Base-by-base conservation (phyloP, 2,113 vertebrate species). In the Hippocampus mohnikei region DNA sequence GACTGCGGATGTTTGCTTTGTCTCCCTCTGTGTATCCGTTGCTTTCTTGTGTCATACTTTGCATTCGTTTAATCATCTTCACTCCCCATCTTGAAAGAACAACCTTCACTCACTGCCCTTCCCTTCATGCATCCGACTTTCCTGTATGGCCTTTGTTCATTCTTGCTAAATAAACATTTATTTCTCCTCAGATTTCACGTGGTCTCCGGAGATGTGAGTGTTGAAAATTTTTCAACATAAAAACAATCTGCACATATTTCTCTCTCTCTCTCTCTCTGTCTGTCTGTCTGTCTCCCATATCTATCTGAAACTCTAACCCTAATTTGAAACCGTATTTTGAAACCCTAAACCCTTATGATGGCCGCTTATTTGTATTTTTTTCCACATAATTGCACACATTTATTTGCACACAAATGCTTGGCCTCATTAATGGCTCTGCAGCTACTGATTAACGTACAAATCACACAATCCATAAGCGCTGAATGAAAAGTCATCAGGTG, bases 1-100 rank as follows among this genome's bases (percentile, higher is more conserved):
- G 67, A 44, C 66, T 75, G 79, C 74, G 82, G 85, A 86, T 88
- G 85, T 87, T 87, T 87, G 81, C 66, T 56, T 66, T 69, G 71
- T 76, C 76, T 79, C 80, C 81, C 76, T 74, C 76, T 67, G 72
- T 68, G 77, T 41, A 64, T 73, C 73, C n/a, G 66, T 75, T 69
- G 48, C 62, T 84, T 76, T 83, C 68, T 71, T 66, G 55, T 23
- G 41, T 58, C 58, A 21, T 50, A 67, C n/a, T 73, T 73, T 76
- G 72, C 74, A n/a, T 81, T 69, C 33, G 55, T 0, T 55, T n/a
- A 37, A 21, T 75, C 59, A 37, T 21, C 20, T 52, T 50, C 53
- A 56, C n/a, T 44, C 44, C 21, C 55, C 58, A 73, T 77, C 48
- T 74, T 52, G 71, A 78, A 53, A 63, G 27, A 50, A 29, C 62